A percentile compares a stretch with the other conserved stretches of the same genome.
Evolutionary conservation across 2,888 invertebrate genomes (phyloP).

Genomic region (Cyrtodaria siliqua): DNA sequence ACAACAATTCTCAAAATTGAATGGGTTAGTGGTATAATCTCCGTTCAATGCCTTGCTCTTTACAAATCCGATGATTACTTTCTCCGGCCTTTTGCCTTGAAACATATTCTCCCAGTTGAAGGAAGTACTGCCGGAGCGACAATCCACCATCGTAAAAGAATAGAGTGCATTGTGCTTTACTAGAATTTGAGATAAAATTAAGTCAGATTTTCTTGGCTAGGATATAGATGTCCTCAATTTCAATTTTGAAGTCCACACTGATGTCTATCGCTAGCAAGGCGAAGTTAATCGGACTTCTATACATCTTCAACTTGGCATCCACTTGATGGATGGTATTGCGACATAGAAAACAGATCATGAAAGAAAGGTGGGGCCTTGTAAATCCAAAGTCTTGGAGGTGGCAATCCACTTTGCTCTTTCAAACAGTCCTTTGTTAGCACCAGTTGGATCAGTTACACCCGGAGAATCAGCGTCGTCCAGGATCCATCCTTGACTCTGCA

Average conservation of each 20-base stretch:
- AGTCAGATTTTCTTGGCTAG: slow-evolving; percentile 26
- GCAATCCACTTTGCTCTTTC: slow-evolving; percentile 30
- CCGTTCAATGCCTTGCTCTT: slow-evolving; percentile 43
- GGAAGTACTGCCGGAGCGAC: slow-evolving; percentile 22
- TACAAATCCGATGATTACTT: slow-evolving; percentile 38
- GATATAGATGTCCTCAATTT: slow-evolving; percentile 35
- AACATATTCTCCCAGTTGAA: slow-evolving; percentile 54
- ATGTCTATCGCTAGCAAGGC: slow-evolving; percentile 24
- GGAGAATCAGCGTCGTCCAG: slow-evolving; percentile 32
- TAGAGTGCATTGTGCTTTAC: slow-evolving; percentile 35
- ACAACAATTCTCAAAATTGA: slow-evolving; percentile 50
- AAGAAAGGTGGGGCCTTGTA: slow-evolving; percentile 49
- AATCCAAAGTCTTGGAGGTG: slow-evolving; percentile 22
- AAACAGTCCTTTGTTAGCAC: slow-evolving; percentile 29
- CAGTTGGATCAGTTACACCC: slow-evolving; percentile 33
- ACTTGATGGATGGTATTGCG: slow-evolving; percentile 46
- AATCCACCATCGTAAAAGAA: slow-evolving; percentile 23
- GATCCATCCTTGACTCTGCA: slow-evolving; percentile 22
- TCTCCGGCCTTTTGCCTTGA: slow-evolving; percentile 38
- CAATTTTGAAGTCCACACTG: slow-evolving; percentile 17
- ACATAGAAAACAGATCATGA: slow-evolving; percentile 50
- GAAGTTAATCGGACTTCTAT: slow-evolving; percentile 36
- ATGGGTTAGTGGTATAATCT: slow-evolving; percentile 50
- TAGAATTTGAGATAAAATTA: slow-evolving; percentile 29
- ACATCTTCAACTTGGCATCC: slow-evolving; percentile 44